Conservation (phyloP, 2,797 vertebrate genomes). For the Platalea minor region DNA sequence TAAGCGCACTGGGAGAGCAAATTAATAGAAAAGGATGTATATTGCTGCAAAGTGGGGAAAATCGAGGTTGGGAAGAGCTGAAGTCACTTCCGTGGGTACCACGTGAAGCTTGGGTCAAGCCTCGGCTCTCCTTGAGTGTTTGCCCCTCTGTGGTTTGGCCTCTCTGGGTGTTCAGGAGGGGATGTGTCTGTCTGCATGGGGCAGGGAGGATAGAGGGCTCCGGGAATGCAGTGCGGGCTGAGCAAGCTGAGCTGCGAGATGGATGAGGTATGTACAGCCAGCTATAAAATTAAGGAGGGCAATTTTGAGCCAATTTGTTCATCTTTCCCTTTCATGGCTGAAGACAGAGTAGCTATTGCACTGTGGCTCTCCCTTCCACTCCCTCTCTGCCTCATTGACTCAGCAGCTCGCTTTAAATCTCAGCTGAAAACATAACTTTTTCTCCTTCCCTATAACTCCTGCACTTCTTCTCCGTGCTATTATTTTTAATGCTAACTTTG, state of each 20-base stretch:
- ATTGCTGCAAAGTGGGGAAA: neutral
- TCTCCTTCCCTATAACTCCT: neutral
- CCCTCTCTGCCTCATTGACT: neutral
- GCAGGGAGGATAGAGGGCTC: neutral
- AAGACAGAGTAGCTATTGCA: neutral
- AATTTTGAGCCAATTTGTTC: constrained; percentile 2
- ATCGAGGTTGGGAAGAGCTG: neutral
- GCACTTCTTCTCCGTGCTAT: neutral
- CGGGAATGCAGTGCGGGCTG: fast-evolving
- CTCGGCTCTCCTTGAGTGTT: fast-evolving
- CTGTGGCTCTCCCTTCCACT: neutral
- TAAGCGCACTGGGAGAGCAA: neutral
- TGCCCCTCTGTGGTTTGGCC: neutral
- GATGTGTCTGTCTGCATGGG: fast-evolving
- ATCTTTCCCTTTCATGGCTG: neutral
- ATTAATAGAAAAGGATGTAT: neutral
- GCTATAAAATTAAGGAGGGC: neutral
- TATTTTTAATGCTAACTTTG: neutral
- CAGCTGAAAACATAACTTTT: neutral
- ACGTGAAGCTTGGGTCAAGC: fast-evolving
- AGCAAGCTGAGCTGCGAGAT: neutral
- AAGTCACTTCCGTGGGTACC: neutral
- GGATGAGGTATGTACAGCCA: neutral
- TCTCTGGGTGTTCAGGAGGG: neutral
- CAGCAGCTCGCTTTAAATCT: neutral